These are phyloP conservation scores for Drosophila rufa DNA, from an alignment of 1,140 invertebrate species.

Conservation along the genomic window DNA sequence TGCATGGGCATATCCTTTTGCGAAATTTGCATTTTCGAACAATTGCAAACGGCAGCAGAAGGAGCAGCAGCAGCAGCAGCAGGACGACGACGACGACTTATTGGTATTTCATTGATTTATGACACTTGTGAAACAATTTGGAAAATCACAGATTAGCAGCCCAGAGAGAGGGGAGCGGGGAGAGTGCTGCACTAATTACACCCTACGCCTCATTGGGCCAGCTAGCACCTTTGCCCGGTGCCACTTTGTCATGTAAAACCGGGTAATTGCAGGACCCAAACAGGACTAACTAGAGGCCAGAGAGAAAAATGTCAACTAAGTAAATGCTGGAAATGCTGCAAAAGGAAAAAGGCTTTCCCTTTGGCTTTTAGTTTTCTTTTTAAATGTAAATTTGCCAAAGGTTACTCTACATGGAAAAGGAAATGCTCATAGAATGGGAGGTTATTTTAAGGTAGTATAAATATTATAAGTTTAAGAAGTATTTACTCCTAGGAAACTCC, in stretches of 20 bases:
- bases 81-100: constrained; percentile 71
- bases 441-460: no score
- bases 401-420: neutral
- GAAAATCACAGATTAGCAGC: constrained; percentile 84
- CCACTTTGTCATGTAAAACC: constrained; percentile 66
- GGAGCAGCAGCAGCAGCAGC: constrained; percentile 18
- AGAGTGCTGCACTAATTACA: constrained; percentile 62
- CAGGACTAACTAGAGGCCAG: constrained; percentile 31
- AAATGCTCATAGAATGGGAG: no score
- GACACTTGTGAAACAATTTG: constrained; percentile 85
- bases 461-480: no score
- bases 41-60: constrained; percentile 65
- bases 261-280: constrained; percentile 14
- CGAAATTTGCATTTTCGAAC: constrained; percentile 82
- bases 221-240: constrained; percentile 21
- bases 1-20: constrained; percentile 81
- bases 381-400: constrained; percentile 3
- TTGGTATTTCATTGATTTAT: constrained; percentile 85
- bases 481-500: no score
- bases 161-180: neutral
- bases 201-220: constrained; percentile 60
- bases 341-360: neutral
- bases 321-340: no score
- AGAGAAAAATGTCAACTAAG: constrained; percentile 16
- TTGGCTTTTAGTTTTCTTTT: neutral